Evolutionary conservation across 2,888 invertebrate species (phyloP).

Genomic region (Sylvicola cinctus): DNA sequence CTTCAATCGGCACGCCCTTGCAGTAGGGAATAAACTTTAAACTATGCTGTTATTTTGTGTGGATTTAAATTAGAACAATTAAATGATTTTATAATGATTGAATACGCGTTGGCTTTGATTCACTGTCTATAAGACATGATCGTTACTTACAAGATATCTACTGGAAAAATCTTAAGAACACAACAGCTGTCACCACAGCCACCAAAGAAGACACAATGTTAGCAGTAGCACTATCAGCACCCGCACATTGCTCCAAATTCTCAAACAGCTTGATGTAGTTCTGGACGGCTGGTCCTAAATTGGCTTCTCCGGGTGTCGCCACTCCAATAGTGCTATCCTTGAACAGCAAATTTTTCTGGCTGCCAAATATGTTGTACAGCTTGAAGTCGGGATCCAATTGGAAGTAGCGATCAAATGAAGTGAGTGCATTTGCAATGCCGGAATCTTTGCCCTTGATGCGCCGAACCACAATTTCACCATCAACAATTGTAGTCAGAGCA

Average conservation of each 20-base stretch:
- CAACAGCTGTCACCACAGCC: too few relatives aligned
- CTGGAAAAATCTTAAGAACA: too few relatives aligned
- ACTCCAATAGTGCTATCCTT: conserved; percentile 37
- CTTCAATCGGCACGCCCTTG: too few relatives aligned
- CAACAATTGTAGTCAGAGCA: conserved; percentile 34
- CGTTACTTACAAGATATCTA: too few relatives aligned
- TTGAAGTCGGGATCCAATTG: conserved; percentile 24
- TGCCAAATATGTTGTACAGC: conserved; percentile 36
- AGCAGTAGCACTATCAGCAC: conserved; percentile 4
- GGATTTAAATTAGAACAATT: too few relatives aligned
- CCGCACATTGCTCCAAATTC: conserved; percentile 22
- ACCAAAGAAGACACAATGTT: not conserved
- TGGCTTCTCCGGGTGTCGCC: conserved; percentile 22
- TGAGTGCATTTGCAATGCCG: conserved; percentile 11
- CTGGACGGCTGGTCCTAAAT: conserved; percentile 23
- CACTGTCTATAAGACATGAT: too few relatives aligned
- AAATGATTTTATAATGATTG: too few relatives aligned
- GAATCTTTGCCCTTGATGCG: conserved; percentile 15
- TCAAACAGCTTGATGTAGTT: conserved; percentile 35
- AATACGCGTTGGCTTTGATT: too few relatives aligned
- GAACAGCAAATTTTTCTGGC: conserved; percentile 33
- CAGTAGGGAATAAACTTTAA: too few relatives aligned
- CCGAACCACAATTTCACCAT: conserved; percentile 37
- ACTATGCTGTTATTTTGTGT: too few relatives aligned
- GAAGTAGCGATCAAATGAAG: conserved; percentile 10